Base-by-base conservation (phyloP, 2,888 invertebrate species). In the Ernsta delagoae region DNA sequence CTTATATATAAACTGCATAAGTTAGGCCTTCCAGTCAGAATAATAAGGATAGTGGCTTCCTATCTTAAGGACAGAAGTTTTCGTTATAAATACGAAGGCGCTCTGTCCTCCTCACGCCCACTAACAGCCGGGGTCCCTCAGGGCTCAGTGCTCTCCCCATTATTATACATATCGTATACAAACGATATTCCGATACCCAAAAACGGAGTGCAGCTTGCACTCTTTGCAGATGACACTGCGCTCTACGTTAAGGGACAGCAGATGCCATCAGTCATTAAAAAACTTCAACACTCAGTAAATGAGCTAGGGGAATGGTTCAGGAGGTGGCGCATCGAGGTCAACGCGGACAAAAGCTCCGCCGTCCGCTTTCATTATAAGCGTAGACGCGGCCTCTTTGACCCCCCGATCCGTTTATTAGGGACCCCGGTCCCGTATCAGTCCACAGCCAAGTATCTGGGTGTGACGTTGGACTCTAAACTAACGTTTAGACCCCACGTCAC, bases 141-240 rank as follows among this genome's bases (percentile, higher is more conserved):
- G 59, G 43, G 59, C 59, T 59, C 59, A 7, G 61, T 61, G 61
- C 61, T 61, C 36, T n/a, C 62, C 5, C 64, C 64, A 8, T 8
- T 53, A 3, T 4, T 53, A 3, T 53, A 53, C 4, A 53, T 53
- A 16, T 24, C 50, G 24, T 53, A 53, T 3, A 24, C 50, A 8
- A 53, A 24, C 24, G 50, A 53, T 53, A 53, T 53, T 3, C 50
- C 24, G 8, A 53, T 24, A 4, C 50, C 24, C 9, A 53, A 11
- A 54, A 54, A 54, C 11, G 31, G 11, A 4, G 56, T 56, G 1
- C 34, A 34, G n/a, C 11, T 56, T 5, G 3, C 56, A 0, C 34
- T 56, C n/a, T 56, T 56, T 11, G 56, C 34, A 4, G 56, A 56
- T 34, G 31, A 56, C n/a, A 56, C 56, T 1, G 56, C 56, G 2